phyloP scores from a whole-genome alignment of 2,113 vertebrate species.

The Pyrgilauda ruficollis region DNA sequence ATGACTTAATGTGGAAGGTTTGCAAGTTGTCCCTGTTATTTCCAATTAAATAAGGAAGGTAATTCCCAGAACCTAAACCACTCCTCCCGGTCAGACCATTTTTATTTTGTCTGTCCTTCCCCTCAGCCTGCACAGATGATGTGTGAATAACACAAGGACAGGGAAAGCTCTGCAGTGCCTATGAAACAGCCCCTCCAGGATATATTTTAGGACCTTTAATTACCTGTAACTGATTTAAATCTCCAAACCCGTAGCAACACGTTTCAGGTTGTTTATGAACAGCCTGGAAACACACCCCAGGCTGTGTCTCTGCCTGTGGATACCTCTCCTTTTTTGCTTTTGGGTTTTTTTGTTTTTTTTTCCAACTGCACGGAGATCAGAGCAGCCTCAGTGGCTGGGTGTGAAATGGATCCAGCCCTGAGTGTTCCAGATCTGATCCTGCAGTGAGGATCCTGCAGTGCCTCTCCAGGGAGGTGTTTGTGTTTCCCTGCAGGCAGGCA shows the following conservation, averaged over 20 bases:
- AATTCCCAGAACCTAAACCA: background rate
- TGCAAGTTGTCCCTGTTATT: background rate
- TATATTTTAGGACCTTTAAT: background rate
- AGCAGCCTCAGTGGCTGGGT: background rate
- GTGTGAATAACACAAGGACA: background rate
- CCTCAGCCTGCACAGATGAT: background rate
- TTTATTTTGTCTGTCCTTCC: background rate
- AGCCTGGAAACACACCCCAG: background rate
- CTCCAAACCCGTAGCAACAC: background rate
- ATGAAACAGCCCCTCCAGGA: background rate
- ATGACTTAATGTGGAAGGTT: background rate
- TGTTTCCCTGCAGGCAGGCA: background rate
- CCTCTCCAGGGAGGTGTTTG: background rate
- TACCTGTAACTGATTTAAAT: background rate
- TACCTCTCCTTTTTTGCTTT: background rate
- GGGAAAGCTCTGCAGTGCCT: background rate
- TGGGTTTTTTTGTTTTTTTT: too few species aligned
- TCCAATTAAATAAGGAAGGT: background rate
- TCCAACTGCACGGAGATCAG: background rate
- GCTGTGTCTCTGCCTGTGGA: background rate
- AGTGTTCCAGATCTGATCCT: background rate
- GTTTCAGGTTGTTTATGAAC: background rate
- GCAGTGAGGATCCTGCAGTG: background rate
- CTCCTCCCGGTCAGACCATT: background rate
- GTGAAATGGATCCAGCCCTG: background rate